Base-by-base conservation (phyloP, 2,888 invertebrate species). In the Drosophila emarginata region DNA sequence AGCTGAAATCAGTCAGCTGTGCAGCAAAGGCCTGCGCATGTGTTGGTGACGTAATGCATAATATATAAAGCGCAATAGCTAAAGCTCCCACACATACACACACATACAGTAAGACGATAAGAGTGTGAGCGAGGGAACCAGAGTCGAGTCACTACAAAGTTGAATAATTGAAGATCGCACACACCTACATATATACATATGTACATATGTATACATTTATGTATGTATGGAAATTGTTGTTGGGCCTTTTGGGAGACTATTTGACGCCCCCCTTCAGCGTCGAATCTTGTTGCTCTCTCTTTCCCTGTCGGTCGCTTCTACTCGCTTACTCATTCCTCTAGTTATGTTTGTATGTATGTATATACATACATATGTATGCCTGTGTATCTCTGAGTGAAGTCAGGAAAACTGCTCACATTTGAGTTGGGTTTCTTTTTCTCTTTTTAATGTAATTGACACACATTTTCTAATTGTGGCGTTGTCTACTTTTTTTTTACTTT, bases 1-100 rank as follows among this genome's bases (percentile, higher is more conserved):
- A 18, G 15, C 5, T 18, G 40, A 45, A 45, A 45, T 45, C 82
- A 75, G 82, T 82, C 82, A 82, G 82, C 82, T 82, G 85, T 76
- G 76, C 78, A 60, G 45, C 45, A 45, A 12, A 45, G 85, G 32
- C 54, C 76, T 83, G 86, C 83, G 84, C 84, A 86, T 86, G 86
- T 84, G 83, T 86, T 84, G 81, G 84, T 84, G 84, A 84, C 84
- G 84, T 86, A 84, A 84, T 86, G 59, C 56, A 56, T 37, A 51
- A 67, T 52, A 15, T 36, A 51, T 54, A 72, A 78, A 81, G n/a
- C 74, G 77, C 75, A 82, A 78, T 74, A 70, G 54, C 56, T 39
- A 64, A 68, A 76, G 78, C 79, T 76, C 45, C 53, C 80, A 64
- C 73, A 76, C 76, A 76, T 70, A 72, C 71, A 36, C 12, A 12